Evolutionary conservation across 2,113 vertebrate species (phyloP), one percentile per base, ranked within the genome.

Genomic region (Engraulis encrasicolus): DNA sequence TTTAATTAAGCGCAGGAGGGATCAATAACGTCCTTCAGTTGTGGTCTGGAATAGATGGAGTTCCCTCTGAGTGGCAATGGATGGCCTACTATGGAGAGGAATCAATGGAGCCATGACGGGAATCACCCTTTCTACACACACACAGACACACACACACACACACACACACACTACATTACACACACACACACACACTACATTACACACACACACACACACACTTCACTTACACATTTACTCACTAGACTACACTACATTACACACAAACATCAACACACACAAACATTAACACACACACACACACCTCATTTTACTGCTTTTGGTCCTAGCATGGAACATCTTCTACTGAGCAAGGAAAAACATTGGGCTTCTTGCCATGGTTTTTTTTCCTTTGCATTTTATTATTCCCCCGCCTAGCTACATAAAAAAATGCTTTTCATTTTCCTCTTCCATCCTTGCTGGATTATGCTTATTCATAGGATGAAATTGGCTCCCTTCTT

Each of bases 21-120:
- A 61, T 81, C 80, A 74, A 82, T 82, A 82, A 48, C 27, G 52
- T 45, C 38, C n/a, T 49, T 82, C 81, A 74, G 38, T 82, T 81
- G 9, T n/a, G 19, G 19, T 36, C 80, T 37, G 20, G 50, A 54
- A 34, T 19, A 36, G 50, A 58, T 38, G 80, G 20, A 4, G 19
- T 81, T 34, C 50, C 27, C 12, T 74, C 34, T 38, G n/a, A 58
- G 36, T n/a, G n/a, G n/a, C 31, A 81, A 81, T 58, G 36, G 50
- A 81, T 38, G n/a, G 80, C 31, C 50, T 5, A n/a, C n/a, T n/a
- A 19, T 38, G 50, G 45, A 81, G 58, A 58, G 80, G 61, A 38
- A 81, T 81, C 80, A 81, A 38, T 81, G 38, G 54, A 27, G 48
- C 40, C 38, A 23, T 82, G 38, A 66, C 37, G 19, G 52, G 50